phyloP scores from a whole-genome alignment of 2,888 invertebrate genomes.

The Pycnomerus fuliginosus region DNA sequence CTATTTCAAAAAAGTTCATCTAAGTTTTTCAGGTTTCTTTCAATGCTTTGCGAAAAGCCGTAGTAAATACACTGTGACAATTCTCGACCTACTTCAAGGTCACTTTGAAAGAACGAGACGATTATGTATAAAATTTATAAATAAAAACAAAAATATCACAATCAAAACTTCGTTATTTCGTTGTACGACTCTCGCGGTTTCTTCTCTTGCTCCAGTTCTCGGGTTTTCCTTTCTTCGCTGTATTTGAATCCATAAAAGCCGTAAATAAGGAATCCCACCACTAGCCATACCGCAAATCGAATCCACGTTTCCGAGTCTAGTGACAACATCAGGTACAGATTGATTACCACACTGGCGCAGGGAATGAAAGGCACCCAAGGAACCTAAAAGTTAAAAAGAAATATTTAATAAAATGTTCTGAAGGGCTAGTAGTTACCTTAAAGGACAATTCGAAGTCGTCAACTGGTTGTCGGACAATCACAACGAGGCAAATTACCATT shows the following conservation, averaged over 20 bases:
- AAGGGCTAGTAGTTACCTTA: constrained; percentile 58
- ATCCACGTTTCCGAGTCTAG: constrained; percentile 85
- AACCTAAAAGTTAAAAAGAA: constrained; percentile 58
- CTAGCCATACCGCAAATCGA: constrained; percentile 82
- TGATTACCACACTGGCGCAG: constrained; percentile 80
- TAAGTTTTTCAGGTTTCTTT: constrained; percentile 46
- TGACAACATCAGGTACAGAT: constrained; percentile 89
- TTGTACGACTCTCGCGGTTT: no score
- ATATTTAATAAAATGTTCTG: constrained; percentile 5
- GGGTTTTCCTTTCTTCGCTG: constrained; percentile 61
- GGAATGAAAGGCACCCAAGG: constrained; percentile 85
- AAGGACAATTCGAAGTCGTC: constrained; percentile 65
- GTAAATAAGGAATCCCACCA: constrained; percentile 85
- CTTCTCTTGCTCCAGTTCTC: no score
- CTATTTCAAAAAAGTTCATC: no score
- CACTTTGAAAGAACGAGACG: constrained; percentile 58
- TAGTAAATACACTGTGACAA: no score
- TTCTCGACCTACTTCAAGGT: no score
- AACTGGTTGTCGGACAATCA: constrained; percentile 71
- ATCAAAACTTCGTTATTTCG: no score
- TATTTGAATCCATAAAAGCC: constrained; percentile 80
- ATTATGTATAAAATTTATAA: constrained; percentile 47
- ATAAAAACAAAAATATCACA: constrained; percentile 26
- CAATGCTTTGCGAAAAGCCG: constrained; percentile 69
- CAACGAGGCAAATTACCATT: constrained; percentile 58